phyloP scores from a whole-genome alignment of 2,888 invertebrate genomes.

The Macaria liturata region DNA sequence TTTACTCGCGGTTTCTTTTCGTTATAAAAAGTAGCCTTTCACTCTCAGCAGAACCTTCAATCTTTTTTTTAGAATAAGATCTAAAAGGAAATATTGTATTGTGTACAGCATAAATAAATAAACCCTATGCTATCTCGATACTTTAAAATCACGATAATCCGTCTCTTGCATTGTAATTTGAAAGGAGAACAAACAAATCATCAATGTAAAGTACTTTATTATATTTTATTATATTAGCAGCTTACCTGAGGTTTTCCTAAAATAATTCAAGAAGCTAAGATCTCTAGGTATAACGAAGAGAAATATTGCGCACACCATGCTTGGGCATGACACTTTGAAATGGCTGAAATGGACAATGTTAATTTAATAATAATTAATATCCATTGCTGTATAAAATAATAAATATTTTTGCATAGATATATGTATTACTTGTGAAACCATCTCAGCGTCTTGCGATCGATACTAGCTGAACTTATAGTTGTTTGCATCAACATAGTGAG shows the following conservation, averaged over 20 bases:
- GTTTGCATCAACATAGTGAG: slow-evolving; percentile 45
- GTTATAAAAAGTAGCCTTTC: too few species aligned
- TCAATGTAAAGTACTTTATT: not conserved
- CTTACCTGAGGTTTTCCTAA: slow-evolving; percentile 46
- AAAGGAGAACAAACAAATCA: too few species aligned
- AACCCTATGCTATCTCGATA: too few species aligned
- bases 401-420: not conserved
- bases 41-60: too few species aligned
- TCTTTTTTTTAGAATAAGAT: too few species aligned
- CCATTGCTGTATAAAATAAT: too few species aligned
- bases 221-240: not conserved
- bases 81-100: too few species aligned
- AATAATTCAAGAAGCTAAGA: slow-evolving; percentile 51
- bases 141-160: too few species aligned
- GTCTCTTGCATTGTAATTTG: too few species aligned
- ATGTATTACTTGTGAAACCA: slow-evolving; percentile 38
- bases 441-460: slow-evolving; percentile 26
- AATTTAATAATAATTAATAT: too few species aligned
- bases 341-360: slow-evolving; percentile 44
- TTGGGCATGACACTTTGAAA: slow-evolving; percentile 48
- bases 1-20: too few species aligned
- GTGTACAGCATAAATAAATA: too few species aligned
- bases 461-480: slow-evolving; percentile 35
- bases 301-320: slow-evolving; percentile 48
- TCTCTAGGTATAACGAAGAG: slow-evolving; percentile 57